Conservation (phyloP, 2,888 invertebrate species). For the Hirudinaria manillensis region DNA sequence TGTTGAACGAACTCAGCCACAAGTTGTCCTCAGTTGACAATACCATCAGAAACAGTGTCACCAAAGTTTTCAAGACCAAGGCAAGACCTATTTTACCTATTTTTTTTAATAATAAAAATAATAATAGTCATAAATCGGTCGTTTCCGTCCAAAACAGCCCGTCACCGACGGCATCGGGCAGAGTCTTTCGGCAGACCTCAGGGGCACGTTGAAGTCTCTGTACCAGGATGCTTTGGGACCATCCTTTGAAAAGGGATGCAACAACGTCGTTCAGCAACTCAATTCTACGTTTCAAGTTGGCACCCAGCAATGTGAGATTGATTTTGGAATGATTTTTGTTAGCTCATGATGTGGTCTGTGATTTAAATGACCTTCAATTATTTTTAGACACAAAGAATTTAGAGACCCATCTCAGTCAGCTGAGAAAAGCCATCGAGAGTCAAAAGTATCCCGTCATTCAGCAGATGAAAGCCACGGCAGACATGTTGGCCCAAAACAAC, state of each 20-base stretch:
- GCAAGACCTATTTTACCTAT: slow-evolving; percentile 54
- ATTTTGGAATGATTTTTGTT: no score
- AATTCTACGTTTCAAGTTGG: slow-evolving; percentile 81
- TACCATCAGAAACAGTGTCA: slow-evolving; percentile 71
- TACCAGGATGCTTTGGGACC: slow-evolving; percentile 70
- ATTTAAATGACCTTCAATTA: background rate
- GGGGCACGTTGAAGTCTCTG: slow-evolving; percentile 71
- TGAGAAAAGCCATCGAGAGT: slow-evolving; percentile 45
- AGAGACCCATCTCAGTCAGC: slow-evolving; percentile 46
- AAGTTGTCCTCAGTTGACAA: slow-evolving; percentile 70
- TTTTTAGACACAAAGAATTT: slow-evolving; percentile 46
- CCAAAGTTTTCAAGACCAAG: slow-evolving; percentile 73
- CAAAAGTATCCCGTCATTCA: slow-evolving; percentile 46
- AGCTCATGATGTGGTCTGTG: no score
- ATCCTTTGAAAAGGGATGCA: slow-evolving; percentile 77
- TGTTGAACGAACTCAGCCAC: slow-evolving; percentile 69
- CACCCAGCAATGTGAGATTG: slow-evolving; percentile 84
- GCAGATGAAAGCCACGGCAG: slow-evolving; percentile 45
- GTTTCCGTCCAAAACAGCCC: no score
- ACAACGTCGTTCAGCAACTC: slow-evolving; percentile 79
- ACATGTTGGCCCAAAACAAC: slow-evolving; percentile 40
- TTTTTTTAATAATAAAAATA: no score
- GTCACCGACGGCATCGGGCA: slow-evolving; percentile 61
- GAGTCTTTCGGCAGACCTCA: slow-evolving; percentile 63
- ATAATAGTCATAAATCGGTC: no score